Base-by-base conservation (phyloP, 1,140 invertebrate species). In the Drosophila subpulchrella region DNA sequence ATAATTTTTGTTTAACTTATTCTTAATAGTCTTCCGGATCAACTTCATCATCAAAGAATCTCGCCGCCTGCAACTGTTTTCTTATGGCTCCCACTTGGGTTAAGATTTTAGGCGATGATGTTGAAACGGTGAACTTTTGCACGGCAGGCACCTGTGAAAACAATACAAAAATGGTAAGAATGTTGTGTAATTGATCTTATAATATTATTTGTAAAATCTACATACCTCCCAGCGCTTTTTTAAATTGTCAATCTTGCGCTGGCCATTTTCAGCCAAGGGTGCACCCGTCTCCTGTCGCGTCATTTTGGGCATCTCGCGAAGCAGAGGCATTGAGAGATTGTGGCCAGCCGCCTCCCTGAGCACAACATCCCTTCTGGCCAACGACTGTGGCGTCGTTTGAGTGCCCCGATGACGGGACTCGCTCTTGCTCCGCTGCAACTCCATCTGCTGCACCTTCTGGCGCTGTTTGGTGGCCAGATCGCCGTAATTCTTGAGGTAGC, bases 281-380 rank as follows among this genome's bases (percentile, higher is more conserved):
- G 51, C 41, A 4, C 32, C 53, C 20, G 82, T 73, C 15, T 91
- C 88, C 42, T 63, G 82, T 4, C 91, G 79, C 13, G 91, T 91
- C 81, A 92, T 92, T 70, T 91, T 92, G 5, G 91, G 91, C 88
- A 92, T 91, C 70, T 92, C 91, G 10, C 88, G 81, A 24, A 92
- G 47, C n/a, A 92, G 46, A 7, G 91, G 91, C 89, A 92, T 91
- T 3, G 91, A 92, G 3, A 91, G 62, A 81, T 91, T 91, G 15
- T 85, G 81, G 7, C 85, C 68, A 4, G 72, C 61, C 3, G 79
- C 44, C 42, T 91, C 90, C 10, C 71, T 68, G 6, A 91, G 48
- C 6, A 91, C 90, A 20, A 91, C 66, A 75, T 91, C 90, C 0
- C 90, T 66, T 8, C 90, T 60, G 1, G 48, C 74, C 6, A 77